phyloP scores from a whole-genome alignment of 2,797 vertebrate genomes.

The Mareca penelope region DNA sequence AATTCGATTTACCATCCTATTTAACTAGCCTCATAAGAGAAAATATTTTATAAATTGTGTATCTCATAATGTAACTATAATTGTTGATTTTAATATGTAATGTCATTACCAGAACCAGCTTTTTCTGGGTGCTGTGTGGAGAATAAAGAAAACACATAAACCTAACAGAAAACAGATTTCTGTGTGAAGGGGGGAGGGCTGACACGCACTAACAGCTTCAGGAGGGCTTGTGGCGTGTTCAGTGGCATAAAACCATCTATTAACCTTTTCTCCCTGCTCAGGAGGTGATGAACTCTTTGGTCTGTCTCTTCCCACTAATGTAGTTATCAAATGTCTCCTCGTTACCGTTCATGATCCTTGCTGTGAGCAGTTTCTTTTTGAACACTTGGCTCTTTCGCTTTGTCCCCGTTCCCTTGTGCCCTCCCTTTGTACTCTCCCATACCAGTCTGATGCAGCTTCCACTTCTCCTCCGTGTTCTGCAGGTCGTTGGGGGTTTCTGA shows the following conservation, averaged over 20 bases:
- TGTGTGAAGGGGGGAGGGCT: slow-evolving; percentile 36
- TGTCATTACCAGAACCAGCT: slow-evolving; percentile 58
- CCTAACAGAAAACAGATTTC: slow-evolving; percentile 69
- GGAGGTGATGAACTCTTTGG: slow-evolving; percentile 59
- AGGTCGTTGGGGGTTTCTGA: neutral
- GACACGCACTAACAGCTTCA: slow-evolving; percentile 32
- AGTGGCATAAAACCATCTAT: slow-evolving; percentile 59
- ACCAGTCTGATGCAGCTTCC: neutral
- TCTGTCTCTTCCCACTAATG: slow-evolving; percentile 29
- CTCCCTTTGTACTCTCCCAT: neutral
- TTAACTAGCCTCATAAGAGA: neutral
- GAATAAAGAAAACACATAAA: slow-evolving; percentile 68
- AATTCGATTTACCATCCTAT: slow-evolving; percentile 7
- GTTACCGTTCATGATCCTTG: rapidly evolving
- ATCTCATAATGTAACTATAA: neutral
- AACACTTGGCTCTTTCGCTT: neutral
- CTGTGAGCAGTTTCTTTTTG: neutral
- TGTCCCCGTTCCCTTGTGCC: neutral
- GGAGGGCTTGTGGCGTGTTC: slow-evolving; percentile 39
- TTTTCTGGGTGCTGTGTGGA: slow-evolving; percentile 49
- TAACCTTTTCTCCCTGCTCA: slow-evolving; percentile 56
- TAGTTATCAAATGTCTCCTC: slow-evolving; percentile 44
- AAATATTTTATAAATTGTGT: slow-evolving; percentile 22
- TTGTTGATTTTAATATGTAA: neutral
- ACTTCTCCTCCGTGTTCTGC: neutral